Evolutionary conservation across 2,888 invertebrate species (phyloP), one percentile per base, ranked within the genome.

Genomic region (Odontocolon sp.): DNA sequence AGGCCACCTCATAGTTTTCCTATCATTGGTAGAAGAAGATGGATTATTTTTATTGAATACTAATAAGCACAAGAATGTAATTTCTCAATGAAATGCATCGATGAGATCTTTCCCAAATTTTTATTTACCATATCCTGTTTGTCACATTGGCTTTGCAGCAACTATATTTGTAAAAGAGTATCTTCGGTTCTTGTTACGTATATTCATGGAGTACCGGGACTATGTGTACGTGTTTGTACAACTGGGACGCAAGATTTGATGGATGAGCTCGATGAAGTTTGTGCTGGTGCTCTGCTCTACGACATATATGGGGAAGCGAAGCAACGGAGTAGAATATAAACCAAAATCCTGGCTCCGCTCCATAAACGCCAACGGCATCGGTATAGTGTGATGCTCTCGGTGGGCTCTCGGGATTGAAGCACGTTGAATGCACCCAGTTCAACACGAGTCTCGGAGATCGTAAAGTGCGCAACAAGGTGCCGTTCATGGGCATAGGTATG

Each of bases 181-280:
- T 21, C 52, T 47, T n/a, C n/a, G n/a, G n/a, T n/a, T n/a, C n/a
- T n/a, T n/a, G n/a, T n/a, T n/a, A n/a, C n/a, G n/a, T n/a, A n/a
- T n/a, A n/a, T n/a, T n/a, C n/a, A n/a, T n/a, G n/a, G n/a, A n/a
- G n/a, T n/a, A n/a, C n/a, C n/a, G n/a, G n/a, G n/a, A n/a, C 9
- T 42, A 8, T 45, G 23, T 8, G 9, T 21, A 2, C 21, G 38
- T 28, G 59, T 76, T 61, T 67, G 71, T 61, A 54, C 66, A 71
- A 71, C 71, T 67, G 54, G 67, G 47, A 63, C 56, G 71, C 61
- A 63, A 40, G 31, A 77, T 77, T 78, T 78, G 78, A 79, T 76
- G 72, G 75, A 75, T 68, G 80, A 75, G 80, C 72, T 82, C 82
- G 82, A 81, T 80, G 81, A 77, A 82, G 80, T 81, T 81, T 83